A percentile compares a stretch with the other conserved stretches of the same genome.
Conservation (phyloP, 1,140 invertebrate genomes). For the Drosophila willistoni region DNA sequence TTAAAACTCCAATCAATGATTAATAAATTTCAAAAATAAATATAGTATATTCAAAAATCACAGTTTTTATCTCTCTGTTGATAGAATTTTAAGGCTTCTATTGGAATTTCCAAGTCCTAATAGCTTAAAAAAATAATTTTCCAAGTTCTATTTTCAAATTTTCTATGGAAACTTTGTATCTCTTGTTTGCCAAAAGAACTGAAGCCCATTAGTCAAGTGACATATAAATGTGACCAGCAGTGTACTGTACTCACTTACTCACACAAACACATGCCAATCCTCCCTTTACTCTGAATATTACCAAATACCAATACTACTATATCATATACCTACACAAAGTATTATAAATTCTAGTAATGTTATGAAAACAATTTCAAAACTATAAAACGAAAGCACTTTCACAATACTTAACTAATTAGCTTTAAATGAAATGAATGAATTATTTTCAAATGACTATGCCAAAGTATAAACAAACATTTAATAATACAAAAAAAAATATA, state of each 20-base stretch:
- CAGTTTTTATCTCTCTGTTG: too few relatives aligned
- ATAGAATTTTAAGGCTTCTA: too few relatives aligned
- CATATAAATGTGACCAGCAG: not conserved
- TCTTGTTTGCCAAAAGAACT: too few relatives aligned
- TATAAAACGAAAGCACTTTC: not conserved
- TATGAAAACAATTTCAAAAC: not conserved
- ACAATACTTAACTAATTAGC: not conserved
- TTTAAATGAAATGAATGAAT: not conserved
- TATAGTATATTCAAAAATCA: too few relatives aligned
- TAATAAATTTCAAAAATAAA: too few relatives aligned
- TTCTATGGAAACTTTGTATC: too few relatives aligned
- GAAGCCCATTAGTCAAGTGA: too few relatives aligned
- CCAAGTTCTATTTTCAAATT: too few relatives aligned
- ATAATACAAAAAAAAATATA: not conserved
- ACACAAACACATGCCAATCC: not conserved
- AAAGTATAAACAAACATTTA: not conserved
- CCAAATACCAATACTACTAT: not conserved
- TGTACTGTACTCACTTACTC: not conserved
- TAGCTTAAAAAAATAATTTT: too few relatives aligned
- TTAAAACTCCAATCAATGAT: too few relatives aligned
- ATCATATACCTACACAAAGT: slow-evolving; percentile 7
- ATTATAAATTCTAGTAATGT: slow-evolving; percentile 6
- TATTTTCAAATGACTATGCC: not conserved
- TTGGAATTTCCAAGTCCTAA: too few relatives aligned
- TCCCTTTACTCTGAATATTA: not conserved